Evolutionary conservation across 1,140 invertebrate genomes (phyloP).

Genomic region (Liolophura sinensis): DNA sequence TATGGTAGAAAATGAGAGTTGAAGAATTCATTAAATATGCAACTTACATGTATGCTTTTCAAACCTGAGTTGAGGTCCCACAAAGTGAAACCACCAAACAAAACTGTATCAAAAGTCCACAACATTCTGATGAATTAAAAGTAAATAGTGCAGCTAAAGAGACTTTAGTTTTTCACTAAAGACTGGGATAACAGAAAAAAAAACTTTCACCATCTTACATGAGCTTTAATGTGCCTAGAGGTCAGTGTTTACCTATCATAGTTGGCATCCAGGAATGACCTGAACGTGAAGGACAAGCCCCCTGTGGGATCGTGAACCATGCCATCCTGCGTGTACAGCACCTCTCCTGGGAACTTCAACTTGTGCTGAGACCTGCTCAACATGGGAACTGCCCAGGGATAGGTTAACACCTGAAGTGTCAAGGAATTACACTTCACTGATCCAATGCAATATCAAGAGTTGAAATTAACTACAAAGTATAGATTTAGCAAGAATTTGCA

Average conservation of each 20-base stretch:
- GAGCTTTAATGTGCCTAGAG: no score
- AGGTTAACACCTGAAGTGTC: slow-evolving; percentile 41
- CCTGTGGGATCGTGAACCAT: slow-evolving; percentile 25
- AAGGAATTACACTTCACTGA: background rate
- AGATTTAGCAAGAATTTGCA: no score
- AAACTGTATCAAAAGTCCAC: background rate
- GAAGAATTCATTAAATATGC: no score
- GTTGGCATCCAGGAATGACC: slow-evolving; percentile 47
- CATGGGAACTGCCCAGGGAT: slow-evolving; percentile 51
- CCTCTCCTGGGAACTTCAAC: slow-evolving; percentile 47
- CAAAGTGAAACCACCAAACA: background rate
- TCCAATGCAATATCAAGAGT: background rate
- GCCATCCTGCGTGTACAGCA: slow-evolving; percentile 28
- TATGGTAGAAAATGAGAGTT: no score
- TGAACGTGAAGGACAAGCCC: slow-evolving; percentile 40
- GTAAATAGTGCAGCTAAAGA: no score
- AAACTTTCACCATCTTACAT: no score
- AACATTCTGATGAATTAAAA: no score
- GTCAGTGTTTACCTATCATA: slow-evolving; percentile 28
- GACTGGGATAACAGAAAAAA: background rate
- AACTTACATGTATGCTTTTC: no score
- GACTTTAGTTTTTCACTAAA: background rate
- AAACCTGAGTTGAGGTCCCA: background rate
- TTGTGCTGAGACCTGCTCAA: slow-evolving; percentile 27
- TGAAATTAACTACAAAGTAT: no score